These are phyloP conservation scores for Trachelipus rathkii DNA, from an alignment of 1,140 invertebrate species.

Conservation along the genomic window DNA sequence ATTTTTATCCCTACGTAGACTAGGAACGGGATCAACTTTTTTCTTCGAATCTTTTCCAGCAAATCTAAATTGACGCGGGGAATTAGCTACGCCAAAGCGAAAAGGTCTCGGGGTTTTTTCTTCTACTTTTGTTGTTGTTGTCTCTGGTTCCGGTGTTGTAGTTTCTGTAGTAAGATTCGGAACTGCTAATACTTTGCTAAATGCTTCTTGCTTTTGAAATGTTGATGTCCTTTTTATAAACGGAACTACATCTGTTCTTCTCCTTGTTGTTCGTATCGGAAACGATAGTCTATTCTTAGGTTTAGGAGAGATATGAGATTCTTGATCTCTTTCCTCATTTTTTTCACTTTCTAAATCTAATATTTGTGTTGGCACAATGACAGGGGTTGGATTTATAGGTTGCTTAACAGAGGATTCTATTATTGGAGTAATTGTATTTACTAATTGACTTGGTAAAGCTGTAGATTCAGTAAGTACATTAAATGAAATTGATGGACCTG, in stretches of 20 bases:
- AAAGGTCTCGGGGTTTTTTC: neutral
- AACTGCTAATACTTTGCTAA: neutral
- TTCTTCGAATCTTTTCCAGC: neutral
- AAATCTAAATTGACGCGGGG: neutral
- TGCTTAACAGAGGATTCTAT: conserved; percentile 17
- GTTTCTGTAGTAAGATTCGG: neutral
- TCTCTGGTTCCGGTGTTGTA: neutral
- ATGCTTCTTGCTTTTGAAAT: neutral
- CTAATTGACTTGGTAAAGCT: conserved; percentile 1
- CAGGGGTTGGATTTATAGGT: conserved; percentile 15
- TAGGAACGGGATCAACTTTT: neutral
- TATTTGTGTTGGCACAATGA: conserved; percentile 25
- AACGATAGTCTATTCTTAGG: conserved; percentile 15
- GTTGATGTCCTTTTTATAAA: conserved; percentile 29
- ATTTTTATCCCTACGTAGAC: too few relatives aligned
- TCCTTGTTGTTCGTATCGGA: conserved; percentile 14
- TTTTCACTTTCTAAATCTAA: conserved; percentile 28
- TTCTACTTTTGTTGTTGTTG: neutral
- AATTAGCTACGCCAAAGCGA: neutral
- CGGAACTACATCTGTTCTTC: conserved; percentile 28
- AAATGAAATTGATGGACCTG: conserved; percentile 50
- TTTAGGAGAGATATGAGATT: neutral
- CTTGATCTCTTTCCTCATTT: conserved; percentile 21
- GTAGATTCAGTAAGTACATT: conserved; percentile 16
- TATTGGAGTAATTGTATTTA: conserved; percentile 16